Percentiles rank a stretch among this genome's conserved stretches.
These are phyloP conservation scores for Thecophora atra DNA, from an alignment of 2,888 invertebrate species.

Conservation along the genomic window DNA sequence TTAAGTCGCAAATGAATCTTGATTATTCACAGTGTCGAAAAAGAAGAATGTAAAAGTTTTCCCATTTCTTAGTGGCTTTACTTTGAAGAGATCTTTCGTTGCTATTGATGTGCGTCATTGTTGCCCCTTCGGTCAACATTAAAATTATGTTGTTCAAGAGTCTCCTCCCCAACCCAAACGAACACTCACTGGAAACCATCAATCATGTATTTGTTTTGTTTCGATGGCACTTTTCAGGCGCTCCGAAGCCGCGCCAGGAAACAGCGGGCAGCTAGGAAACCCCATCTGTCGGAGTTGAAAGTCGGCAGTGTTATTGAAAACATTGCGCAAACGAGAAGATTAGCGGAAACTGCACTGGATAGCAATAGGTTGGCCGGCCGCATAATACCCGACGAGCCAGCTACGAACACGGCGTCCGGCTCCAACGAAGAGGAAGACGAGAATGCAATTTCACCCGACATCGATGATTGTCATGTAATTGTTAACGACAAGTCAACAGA, in stretches of 20 bases:
- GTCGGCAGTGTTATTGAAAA: conserved; percentile 89
- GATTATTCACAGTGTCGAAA: too few relatives aligned
- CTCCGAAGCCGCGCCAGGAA: conserved; percentile 85
- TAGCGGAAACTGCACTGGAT: conserved; percentile 81
- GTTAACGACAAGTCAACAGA: conserved; percentile 91
- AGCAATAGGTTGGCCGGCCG: conserved; percentile 66
- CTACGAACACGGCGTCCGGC: conserved; percentile 89
- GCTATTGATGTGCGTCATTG: too few relatives aligned
- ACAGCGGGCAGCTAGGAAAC: conserved; percentile 81
- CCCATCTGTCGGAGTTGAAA: conserved; percentile 77
- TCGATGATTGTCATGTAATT: conserved; percentile 83
- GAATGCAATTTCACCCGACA: conserved; percentile 71
- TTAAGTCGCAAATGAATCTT: too few relatives aligned
- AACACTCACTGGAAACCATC: too few relatives aligned
- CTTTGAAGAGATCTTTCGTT: too few relatives aligned
- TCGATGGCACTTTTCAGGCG: conserved; percentile 70
- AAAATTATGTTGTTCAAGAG: too few relatives aligned
- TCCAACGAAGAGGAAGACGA: conserved; percentile 88
- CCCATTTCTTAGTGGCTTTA: too few relatives aligned
- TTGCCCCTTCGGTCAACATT: too few relatives aligned
- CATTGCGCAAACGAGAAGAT: conserved; percentile 80
- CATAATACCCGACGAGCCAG: conserved; percentile 76
- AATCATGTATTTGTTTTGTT: too few relatives aligned
- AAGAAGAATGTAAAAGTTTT: too few relatives aligned
- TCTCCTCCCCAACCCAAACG: too few relatives aligned